Conservation (phyloP, 2,888 invertebrate genomes). For the Synergus japonicus region DNA sequence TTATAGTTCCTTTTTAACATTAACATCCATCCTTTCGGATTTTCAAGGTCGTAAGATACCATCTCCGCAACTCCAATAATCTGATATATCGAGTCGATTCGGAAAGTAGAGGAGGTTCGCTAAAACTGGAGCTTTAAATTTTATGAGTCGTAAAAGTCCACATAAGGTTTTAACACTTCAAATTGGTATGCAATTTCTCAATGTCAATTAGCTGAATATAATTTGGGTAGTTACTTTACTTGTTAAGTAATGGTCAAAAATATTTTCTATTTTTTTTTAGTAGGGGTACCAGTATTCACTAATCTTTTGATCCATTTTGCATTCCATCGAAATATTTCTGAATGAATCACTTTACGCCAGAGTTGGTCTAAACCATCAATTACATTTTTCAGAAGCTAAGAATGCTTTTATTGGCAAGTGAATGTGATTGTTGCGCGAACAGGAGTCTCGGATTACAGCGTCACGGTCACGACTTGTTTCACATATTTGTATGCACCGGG, state of each 20-base stretch:
- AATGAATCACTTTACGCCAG: background rate
- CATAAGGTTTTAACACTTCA: background rate
- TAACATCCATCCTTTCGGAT: conserved; percentile 20
- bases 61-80: background rate
- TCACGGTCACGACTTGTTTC: background rate
- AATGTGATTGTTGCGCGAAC: conserved; percentile 6
- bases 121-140: conserved; percentile 14
- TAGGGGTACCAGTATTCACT: too few species aligned
- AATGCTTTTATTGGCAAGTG: conserved; percentile 16
- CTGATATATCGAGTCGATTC: conserved; percentile 11
- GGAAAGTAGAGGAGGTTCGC: background rate
- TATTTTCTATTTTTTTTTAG: too few species aligned
- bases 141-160: conserved; percentile 28
- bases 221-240: background rate
- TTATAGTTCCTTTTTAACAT: conserved; percentile 33
- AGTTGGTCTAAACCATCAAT: conserved; percentile 10
- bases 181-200: background rate
- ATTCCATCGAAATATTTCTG: background rate
- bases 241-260: too few species aligned
- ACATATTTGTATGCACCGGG: background rate
- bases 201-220: background rate
- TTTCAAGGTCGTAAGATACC: conserved; percentile 23
- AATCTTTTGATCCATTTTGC: background rate
- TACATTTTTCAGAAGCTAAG: background rate
- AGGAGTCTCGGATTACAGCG: conserved; percentile 15